phyloP scores from a whole-genome alignment of 2,888 invertebrate species.

The Polyommatus icarus region DNA sequence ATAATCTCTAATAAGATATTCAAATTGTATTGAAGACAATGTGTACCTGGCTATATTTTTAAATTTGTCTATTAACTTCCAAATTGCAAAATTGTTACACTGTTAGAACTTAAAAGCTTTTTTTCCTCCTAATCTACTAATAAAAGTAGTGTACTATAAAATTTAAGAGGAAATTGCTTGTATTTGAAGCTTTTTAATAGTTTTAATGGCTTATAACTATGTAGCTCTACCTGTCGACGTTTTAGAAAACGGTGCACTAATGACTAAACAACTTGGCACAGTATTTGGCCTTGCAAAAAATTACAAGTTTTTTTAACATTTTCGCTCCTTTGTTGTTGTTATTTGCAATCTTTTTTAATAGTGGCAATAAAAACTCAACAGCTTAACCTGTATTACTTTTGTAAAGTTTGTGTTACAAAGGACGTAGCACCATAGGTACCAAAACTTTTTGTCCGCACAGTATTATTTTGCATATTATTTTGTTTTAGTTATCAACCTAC shows the following conservation, averaged over 20 bases:
- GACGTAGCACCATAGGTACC: no score
- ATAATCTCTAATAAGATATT: no score
- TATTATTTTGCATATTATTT: no score
- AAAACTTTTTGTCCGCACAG: no score
- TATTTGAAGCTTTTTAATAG: neutral
- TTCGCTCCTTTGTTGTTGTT: neutral
- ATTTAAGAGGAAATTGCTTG: neutral
- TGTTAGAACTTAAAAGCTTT: neutral
- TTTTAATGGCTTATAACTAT: neutral
- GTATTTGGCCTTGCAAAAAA: neutral
- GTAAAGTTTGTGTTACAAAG: neutral
- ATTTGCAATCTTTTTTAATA: neutral
- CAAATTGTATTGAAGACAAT: no score
- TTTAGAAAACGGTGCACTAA: neutral
- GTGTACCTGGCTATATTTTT: neutral
- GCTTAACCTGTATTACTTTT: neutral
- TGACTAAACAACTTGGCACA: conserved; percentile 5
- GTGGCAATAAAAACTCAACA: neutral
- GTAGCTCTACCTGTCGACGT: neutral
- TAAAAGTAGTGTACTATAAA: neutral
- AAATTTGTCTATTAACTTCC: neutral
- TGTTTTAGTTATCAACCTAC: no score
- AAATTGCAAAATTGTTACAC: neutral
- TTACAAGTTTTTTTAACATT: neutral
- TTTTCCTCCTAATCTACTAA: neutral